Evolutionary conservation across 1,140 invertebrate genomes (phyloP).

Genomic region (Cotesia typhae): DNA sequence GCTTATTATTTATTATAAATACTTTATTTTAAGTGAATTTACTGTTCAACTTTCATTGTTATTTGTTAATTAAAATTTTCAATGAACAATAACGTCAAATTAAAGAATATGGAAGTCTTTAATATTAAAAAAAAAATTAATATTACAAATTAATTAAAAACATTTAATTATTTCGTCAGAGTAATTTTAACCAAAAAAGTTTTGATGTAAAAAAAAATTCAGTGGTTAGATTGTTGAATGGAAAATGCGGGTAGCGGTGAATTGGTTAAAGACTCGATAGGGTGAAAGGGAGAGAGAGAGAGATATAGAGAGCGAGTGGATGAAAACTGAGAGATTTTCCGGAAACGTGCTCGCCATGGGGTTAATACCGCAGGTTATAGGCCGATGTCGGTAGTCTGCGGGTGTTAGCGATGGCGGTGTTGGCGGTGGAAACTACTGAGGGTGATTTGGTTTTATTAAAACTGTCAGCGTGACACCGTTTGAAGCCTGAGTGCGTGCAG

Average conservation of each 20-base stretch:
- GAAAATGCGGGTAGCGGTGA: background rate
- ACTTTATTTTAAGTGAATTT: background rate
- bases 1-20: background rate
- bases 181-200: too few species aligned
- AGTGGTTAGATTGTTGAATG: constrained; percentile 7
- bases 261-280: background rate
- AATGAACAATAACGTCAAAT: too few species aligned
- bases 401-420: constrained; percentile 30
- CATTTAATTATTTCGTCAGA: too few species aligned
- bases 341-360: constrained; percentile 7
- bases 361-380: constrained; percentile 6
- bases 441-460: constrained; percentile 47
- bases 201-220: background rate
- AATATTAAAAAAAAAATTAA: too few species aligned
- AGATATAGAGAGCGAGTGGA: background rate
- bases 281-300: background rate
- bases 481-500: constrained; percentile 40
- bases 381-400: constrained; percentile 30
- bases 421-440: constrained; percentile 32
- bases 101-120: too few species aligned
- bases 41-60: too few species aligned
- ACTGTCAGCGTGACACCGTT: constrained; percentile 39
- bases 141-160: too few species aligned
- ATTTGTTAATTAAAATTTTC: too few species aligned
- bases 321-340: background rate